Evolutionary conservation across 2,888 invertebrate species (phyloP).

Genomic region (Brachypalpus laphriformis): DNA sequence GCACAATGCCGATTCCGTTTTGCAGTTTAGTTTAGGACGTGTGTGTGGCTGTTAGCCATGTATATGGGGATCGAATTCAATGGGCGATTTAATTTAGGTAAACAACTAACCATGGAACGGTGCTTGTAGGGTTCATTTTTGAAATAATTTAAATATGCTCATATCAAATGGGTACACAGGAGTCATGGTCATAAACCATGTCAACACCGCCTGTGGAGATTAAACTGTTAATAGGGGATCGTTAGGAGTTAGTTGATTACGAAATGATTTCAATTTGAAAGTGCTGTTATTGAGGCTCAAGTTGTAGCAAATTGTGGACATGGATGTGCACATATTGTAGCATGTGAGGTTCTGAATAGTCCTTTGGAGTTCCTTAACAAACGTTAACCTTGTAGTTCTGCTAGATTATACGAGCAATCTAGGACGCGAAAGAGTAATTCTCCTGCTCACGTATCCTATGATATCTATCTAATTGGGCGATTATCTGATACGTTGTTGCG

Average conservation of each 20-base stretch:
- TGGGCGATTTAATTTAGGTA: constrained; percentile 32
- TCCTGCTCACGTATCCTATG: not conserved
- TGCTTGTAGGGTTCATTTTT: not conserved
- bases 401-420: too few species aligned
- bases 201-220: constrained; percentile 2
- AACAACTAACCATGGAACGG: constrained; percentile 13
- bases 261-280: not conserved
- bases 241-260: not conserved
- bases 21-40: constrained; percentile 30
- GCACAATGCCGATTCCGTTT: constrained; percentile 53
- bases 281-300: not conserved
- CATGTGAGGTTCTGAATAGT: too few species aligned
- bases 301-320: too few species aligned
- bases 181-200: constrained; percentile 30
- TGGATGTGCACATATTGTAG: too few species aligned
- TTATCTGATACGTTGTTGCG: not conserved
- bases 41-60: not conserved
- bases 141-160: constrained; percentile 40
- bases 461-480: constrained; percentile 2
- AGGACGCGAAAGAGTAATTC: too few species aligned
- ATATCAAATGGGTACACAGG: constrained; percentile 52
- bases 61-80: not conserved
- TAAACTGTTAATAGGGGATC: constrained; percentile 21
- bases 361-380: too few species aligned
- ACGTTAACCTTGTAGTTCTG: too few species aligned